A percentile compares a stretch with the other conserved stretches of the same genome.
These are phyloP conservation scores for Thinocorus orbignyianus DNA, from an alignment of 2,113 vertebrate genomes.

Conservation along the genomic window DNA sequence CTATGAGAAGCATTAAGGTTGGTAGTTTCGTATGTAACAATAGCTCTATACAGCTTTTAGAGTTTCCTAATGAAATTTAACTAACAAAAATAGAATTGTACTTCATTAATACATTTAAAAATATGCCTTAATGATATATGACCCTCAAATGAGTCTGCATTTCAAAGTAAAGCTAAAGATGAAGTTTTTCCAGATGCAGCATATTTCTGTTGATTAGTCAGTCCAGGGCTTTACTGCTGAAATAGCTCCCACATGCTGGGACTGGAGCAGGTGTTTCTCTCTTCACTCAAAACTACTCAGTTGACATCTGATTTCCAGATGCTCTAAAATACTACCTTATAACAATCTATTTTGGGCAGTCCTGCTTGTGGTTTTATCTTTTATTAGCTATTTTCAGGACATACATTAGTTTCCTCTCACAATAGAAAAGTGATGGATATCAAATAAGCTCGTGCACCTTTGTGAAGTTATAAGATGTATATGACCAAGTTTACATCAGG, in stretches of 20 bases:
- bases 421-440: not conserved
- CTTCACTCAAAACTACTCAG: not conserved
- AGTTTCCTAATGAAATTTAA: not conserved
- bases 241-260: not conserved
- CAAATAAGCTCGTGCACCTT: not conserved
- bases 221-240: not conserved
- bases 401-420: not conserved
- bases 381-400: not conserved
- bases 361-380: not conserved
- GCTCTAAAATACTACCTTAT: not conserved
- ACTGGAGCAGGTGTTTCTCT: not conserved
- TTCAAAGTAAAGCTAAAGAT: not conserved
- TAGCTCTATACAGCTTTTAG: not conserved
- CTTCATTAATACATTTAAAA: not conserved
- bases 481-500: not conserved
- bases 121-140: not conserved
- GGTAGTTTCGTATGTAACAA: not conserved
- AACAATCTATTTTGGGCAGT: not conserved
- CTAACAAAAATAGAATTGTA: not conserved
- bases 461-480: not conserved
- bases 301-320: not conserved
- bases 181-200: not conserved
- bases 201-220: not conserved
- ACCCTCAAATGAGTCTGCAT: not conserved
- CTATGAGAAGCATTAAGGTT: not conserved